Base-by-base conservation (phyloP, 2,113 vertebrate species). In the Bagarius yarrelli region DNA sequence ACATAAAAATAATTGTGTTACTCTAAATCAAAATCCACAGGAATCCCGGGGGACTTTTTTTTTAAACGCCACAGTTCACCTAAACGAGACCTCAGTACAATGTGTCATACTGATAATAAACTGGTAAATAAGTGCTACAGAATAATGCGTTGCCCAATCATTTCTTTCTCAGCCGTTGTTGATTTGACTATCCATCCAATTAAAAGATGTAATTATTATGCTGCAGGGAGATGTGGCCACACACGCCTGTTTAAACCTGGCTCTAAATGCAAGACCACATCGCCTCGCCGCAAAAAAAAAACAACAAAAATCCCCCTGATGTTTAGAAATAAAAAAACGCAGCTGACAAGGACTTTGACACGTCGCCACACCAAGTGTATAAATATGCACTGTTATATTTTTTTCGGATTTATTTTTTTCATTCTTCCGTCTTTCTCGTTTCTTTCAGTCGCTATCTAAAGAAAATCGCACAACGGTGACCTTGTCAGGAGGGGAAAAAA, bases 401-500 rank as follows among this genome's bases (percentile, higher is more conserved):
- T 40, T 50, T 56, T 66, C 32, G 52, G 8, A n/a, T 36, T 53
- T 5, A 16, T 32, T 63, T 27, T 34, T 52, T 81, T 36, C 18
- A 18, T 67, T 80, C 44, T 72, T 36, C 47, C 50, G 25, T 64
- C 25, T 27, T 64, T 69, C 44, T 55, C 21, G 59, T 66, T 70
- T 23, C 19, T 21, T 18, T 70, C 36, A 12, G 1, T 44, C 23
- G 59, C 4, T 25, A 32, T 40, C 18, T 66, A 85, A 80, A 75
- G 12, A 50, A 16, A 8, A 74, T 63, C 69, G 76, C 85, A 72
- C 66, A 6, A n/a, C n/a, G n/a, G 57, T 77, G 88, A 91, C 90
- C 90, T 91, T 89, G 91, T 87, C 76, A 76, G 75, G 75, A 47
- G 44, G 9, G 11, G 11, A 47, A 47, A 47, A 84, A 89, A 84